Conservation (phyloP, 2,113 vertebrate species). For the Chloroceryle aenea region DNA sequence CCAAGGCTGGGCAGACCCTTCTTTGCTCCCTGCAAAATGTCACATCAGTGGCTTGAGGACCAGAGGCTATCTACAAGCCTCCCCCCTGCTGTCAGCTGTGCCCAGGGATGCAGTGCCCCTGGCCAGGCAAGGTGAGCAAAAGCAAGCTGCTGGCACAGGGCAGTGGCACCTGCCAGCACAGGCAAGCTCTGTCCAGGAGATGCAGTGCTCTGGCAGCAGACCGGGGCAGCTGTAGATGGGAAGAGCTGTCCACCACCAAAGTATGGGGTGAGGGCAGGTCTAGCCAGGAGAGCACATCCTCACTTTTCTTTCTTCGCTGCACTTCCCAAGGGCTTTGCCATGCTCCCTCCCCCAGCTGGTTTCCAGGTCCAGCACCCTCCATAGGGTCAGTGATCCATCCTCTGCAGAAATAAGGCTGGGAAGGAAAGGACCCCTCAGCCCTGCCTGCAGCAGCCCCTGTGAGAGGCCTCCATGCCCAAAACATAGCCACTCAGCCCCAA, state of each 20-base stretch:
- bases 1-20: background rate
- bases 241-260: background rate
- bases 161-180: rapidly evolving
- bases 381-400: rapidly evolving
- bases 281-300: background rate
- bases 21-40: background rate
- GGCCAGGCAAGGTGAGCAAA: background rate
- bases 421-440: background rate
- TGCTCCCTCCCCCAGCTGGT: background rate
- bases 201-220: background rate
- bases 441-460: rapidly evolving
- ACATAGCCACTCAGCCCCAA: background rate
- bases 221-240: rapidly evolving
- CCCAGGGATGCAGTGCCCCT: background rate
- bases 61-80: background rate
- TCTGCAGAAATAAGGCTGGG: background rate
- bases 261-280: rapidly evolving
- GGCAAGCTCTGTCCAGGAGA: background rate
- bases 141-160: background rate
- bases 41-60: background rate
- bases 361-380: background rate
- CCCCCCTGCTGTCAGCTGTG: rapidly evolving
- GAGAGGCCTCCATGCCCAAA: background rate
- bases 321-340: background rate
- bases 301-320: background rate